Evolutionary conservation across 2,888 invertebrate genomes (phyloP).

Genomic region (Mesoligia furuncula): DNA sequence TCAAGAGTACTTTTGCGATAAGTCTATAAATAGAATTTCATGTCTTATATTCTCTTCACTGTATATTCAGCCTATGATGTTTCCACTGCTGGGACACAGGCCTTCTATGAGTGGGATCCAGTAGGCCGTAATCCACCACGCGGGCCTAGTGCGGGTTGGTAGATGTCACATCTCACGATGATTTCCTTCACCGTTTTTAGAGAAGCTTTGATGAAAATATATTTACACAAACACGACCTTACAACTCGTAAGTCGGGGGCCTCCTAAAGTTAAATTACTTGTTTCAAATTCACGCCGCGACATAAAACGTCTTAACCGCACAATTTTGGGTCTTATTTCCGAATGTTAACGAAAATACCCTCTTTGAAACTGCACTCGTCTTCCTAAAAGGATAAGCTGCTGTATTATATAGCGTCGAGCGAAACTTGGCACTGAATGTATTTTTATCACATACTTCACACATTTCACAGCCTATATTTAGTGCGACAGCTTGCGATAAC

Average conservation of each 20-base stretch:
- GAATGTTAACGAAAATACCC: conserved; percentile 5
- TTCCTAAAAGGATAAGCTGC: conserved; percentile 17
- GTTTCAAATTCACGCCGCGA: conserved; percentile 1
- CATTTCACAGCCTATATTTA: conserved; percentile 21
- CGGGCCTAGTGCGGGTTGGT: neutral
- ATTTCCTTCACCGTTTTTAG: neutral
- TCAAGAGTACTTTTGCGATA: neutral
- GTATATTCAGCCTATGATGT: neutral
- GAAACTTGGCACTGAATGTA: conserved; percentile 21
- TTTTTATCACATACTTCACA: conserved; percentile 29
- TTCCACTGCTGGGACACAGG: neutral
- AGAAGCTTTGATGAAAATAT: neutral
- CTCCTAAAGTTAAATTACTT: neutral
- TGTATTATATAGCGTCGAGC: conserved; percentile 25
- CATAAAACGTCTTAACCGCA: neutral
- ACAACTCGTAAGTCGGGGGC: neutral
- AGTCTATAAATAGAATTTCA: neutral
- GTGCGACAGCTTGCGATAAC: conserved; percentile 39
- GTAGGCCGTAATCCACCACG: no score
- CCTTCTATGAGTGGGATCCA: no score
- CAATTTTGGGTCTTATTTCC: conserved; percentile 14
- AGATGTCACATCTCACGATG: no score
- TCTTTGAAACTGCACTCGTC: conserved; percentile 20
- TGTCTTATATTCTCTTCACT: neutral
- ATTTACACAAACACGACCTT: neutral